phyloP scores from a whole-genome alignment of 2,888 invertebrate species.

The Tortrix viridana region DNA sequence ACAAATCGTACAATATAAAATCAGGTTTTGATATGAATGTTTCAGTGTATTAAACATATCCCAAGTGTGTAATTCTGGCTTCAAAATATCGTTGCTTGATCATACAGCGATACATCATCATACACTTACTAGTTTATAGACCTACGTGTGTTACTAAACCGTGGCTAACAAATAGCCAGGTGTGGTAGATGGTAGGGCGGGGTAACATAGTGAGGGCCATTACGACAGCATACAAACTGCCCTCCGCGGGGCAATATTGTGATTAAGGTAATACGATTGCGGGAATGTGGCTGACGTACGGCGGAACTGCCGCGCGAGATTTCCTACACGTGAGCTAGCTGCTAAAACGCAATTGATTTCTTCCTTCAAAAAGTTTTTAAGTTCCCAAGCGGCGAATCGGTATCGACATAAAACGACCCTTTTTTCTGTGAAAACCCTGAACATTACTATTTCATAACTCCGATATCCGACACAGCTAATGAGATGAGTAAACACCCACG shows the following conservation, averaged over 20 bases:
- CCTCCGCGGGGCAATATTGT: conserved; percentile 64
- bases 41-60: neutral
- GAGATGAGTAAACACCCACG: conserved; percentile 51
- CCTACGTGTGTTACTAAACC: conserved; percentile 14
- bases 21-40: too few species aligned
- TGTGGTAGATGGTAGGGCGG: conserved; percentile 36
- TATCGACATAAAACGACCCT: neutral
- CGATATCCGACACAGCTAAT: conserved; percentile 47
- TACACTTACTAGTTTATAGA: conserved; percentile 11
- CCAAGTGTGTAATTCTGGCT: neutral
- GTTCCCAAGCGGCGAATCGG: neutral
- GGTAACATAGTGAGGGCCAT: conserved; percentile 36
- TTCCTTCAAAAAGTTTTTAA: neutral
- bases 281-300: conserved; percentile 38
- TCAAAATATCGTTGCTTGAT: neutral
- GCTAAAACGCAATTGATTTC: conserved; percentile 5
- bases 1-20: too few species aligned
- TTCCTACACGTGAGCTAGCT: conserved; percentile 47
- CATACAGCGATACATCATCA: neutral
- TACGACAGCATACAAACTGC: conserved; percentile 57
- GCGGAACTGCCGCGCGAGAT: conserved; percentile 45
- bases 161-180: conserved; percentile 32
- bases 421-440: neutral
- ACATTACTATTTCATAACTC: conserved; percentile 43
- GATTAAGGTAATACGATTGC: conserved; percentile 72